phyloP scores from a whole-genome alignment of 2,797 vertebrate species.

The Anguilla pacifica region DNA sequence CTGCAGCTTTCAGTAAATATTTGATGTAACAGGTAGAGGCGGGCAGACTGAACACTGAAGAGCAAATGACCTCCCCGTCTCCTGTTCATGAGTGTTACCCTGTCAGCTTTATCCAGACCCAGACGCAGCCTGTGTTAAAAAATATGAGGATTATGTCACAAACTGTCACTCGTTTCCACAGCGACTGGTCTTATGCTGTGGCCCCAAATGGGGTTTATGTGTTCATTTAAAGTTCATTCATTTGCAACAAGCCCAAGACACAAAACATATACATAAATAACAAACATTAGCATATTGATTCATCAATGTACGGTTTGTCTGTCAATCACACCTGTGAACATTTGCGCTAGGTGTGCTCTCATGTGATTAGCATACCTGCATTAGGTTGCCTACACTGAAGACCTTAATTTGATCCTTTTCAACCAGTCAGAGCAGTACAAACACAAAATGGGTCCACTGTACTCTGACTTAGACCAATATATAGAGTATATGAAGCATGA shows the following conservation, averaged over 20 bases:
- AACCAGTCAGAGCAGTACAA: neutral
- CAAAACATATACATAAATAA: neutral
- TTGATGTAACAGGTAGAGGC: slow-evolving; percentile 55
- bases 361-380: neutral
- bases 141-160: neutral
- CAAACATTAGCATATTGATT: neutral
- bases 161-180: neutral
- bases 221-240: neutral
- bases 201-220: neutral
- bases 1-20: slow-evolving; percentile 61
- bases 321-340: neutral
- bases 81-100: neutral
- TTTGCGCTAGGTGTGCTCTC: neutral
- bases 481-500: neutral
- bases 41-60: neutral
- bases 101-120: neutral
- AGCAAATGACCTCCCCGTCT: slow-evolving; percentile 27
- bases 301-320: neutral
- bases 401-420: neutral
- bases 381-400: neutral
- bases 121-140: neutral
- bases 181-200: neutral
- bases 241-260: neutral
- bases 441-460: neutral
- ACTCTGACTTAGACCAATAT: neutral